Percentiles rank a stretch among this genome's conserved stretches.
Conservation (phyloP, 2,113 vertebrate species). For the Porphyrio hochstetteri region DNA sequence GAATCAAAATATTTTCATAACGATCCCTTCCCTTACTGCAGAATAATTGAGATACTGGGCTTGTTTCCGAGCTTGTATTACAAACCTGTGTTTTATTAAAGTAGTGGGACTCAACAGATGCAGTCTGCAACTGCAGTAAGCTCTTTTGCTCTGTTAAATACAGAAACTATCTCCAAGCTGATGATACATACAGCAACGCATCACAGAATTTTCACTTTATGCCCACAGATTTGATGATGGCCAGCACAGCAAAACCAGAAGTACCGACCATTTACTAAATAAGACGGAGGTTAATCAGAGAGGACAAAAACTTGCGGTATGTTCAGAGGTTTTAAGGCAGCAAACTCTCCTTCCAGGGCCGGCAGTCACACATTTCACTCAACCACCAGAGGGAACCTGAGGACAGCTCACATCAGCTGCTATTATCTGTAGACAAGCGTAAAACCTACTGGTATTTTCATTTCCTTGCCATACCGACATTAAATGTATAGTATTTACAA, state of each 20-base stretch:
- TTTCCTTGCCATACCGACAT: accelerated
- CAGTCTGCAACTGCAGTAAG: not conserved
- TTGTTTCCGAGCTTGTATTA: not conserved
- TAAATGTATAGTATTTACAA: not conserved
- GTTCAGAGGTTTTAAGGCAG: not conserved
- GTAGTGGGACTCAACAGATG: not conserved
- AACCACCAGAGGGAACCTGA: constrained; percentile 57
- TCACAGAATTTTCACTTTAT: not conserved
- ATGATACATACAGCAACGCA: accelerated
- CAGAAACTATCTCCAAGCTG: not conserved
- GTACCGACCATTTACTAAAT: not conserved
- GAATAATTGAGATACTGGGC: not conserved
- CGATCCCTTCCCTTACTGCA: not conserved
- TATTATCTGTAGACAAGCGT: accelerated
- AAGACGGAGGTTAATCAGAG: not conserved
- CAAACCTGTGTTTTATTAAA: not conserved
- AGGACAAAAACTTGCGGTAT: not conserved
- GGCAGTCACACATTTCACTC: not conserved
- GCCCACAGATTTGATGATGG: not conserved
- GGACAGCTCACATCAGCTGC: not conserved
- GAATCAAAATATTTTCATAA: not conserved
- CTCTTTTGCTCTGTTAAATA: not conserved
- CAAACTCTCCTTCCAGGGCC: accelerated
- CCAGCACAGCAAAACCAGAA: not conserved
- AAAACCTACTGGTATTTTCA: not conserved